A percentile compares a stretch with the other conserved stretches of the same genome.
phyloP scores from a whole-genome alignment of 2,113 vertebrate species.

The Rostratula benghalensis region DNA sequence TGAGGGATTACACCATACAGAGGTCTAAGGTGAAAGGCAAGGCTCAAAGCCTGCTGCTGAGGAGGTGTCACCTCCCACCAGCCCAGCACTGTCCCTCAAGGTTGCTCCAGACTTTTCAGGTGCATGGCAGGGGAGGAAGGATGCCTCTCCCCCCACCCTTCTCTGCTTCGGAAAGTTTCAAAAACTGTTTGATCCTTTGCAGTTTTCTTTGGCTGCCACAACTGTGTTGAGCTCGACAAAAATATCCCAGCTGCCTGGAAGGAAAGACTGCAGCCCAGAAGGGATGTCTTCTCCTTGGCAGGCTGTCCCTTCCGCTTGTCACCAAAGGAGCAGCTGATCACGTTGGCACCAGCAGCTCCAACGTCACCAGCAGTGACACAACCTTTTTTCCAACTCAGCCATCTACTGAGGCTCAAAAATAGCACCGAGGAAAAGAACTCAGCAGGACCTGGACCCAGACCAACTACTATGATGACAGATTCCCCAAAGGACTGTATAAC shows the following conservation, averaged over 20 bases:
- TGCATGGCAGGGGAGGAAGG: background rate
- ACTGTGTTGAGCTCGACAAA: background rate
- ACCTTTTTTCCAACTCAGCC: background rate
- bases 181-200: background rate
- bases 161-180: background rate
- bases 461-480: background rate
- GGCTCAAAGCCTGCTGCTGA: background rate
- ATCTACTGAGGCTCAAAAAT: background rate
- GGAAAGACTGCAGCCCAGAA: background rate
- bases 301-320: background rate
- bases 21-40: background rate
- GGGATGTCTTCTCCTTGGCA: background rate
- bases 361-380: background rate
- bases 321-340: background rate
- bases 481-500: background rate
- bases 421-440: background rate
- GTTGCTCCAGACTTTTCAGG: background rate
- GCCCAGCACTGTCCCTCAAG: background rate
- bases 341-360: background rate
- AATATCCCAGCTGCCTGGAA: background rate
- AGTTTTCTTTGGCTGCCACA: background rate
- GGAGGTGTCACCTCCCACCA: background rate
- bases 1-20: rapidly evolving
- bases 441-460: background rate
- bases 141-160: rapidly evolving